Evolutionary conservation across 2,113 vertebrate genomes (phyloP).

Genomic region (Hippolais icterina): DNA sequence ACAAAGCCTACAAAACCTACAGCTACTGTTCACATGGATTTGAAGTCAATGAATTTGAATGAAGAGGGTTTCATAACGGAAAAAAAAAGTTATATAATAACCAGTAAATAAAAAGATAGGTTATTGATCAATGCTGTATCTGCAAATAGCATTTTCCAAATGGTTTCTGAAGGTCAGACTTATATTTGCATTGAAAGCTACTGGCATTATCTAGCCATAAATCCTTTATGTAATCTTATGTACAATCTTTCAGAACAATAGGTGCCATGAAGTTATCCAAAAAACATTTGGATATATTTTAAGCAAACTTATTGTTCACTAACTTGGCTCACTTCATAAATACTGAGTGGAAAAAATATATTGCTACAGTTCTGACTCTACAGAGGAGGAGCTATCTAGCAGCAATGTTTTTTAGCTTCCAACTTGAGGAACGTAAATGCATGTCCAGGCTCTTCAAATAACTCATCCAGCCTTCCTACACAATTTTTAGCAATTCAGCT

Average conservation of each 20-base stretch:
- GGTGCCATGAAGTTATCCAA: not conserved
- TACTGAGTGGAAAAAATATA: not conserved
- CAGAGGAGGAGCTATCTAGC: not conserved
- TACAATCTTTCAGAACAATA: not conserved
- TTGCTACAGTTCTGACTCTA: not conserved
- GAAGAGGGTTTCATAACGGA: not conserved
- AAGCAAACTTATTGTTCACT: not conserved
- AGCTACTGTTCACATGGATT: not conserved
- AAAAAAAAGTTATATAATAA: not conserved
- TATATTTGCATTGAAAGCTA: not conserved
- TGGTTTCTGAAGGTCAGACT: slow-evolving; percentile 14
- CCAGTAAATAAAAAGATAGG: not conserved
- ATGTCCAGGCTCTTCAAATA: not conserved
- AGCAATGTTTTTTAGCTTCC: not conserved
- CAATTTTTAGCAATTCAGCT: not conserved
- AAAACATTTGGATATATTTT: rapidly evolving
- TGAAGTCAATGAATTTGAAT: not conserved
- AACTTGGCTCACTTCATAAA: not conserved
- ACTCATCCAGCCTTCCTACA: not conserved
- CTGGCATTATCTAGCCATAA: not conserved
- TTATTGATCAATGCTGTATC: not conserved
- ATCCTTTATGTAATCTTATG: not conserved
- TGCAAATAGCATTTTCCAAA: slow-evolving; percentile 13
- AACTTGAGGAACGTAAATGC: not conserved
- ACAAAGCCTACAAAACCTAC: not conserved